phyloP scores from a whole-genome alignment of 2,888 invertebrate genomes.

The Drosophila tanythrix region DNA sequence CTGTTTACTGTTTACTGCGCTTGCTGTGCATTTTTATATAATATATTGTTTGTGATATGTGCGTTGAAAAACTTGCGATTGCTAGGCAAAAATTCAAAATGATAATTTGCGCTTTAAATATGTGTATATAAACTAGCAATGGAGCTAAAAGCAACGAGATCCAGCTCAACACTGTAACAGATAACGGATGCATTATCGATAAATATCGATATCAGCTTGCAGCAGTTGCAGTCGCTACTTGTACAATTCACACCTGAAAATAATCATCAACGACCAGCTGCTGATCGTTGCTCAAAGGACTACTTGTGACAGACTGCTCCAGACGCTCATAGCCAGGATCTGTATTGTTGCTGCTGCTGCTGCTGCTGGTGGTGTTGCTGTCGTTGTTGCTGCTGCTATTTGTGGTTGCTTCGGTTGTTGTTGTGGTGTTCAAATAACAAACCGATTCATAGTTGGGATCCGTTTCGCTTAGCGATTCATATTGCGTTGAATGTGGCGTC shows the following conservation, averaged over 20 bases:
- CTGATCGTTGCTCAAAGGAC: slow-evolving; percentile 63
- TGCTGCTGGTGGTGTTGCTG: slow-evolving; percentile 29
- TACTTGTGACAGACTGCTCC: slow-evolving; percentile 71
- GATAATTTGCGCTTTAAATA: neutral
- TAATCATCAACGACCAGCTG: slow-evolving; percentile 84
- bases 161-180: slow-evolving; percentile 55
- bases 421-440: slow-evolving; percentile 87
- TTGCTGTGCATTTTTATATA: slow-evolving; percentile 55
- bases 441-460: slow-evolving; percentile 94
- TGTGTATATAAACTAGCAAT: neutral
- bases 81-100: slow-evolving; percentile 63
- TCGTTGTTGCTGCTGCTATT: slow-evolving; percentile 48
- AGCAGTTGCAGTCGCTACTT: neutral
- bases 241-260: slow-evolving; percentile 83
- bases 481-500: slow-evolving; percentile 89
- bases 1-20: slow-evolving; percentile 12
- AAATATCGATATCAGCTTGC: neutral
- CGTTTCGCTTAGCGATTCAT: slow-evolving; percentile 92
- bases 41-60: slow-evolving; percentile 62
- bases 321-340: slow-evolving; percentile 89
- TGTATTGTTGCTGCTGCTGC: slow-evolving; percentile 70
- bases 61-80: slow-evolving; percentile 54
- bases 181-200: neutral
- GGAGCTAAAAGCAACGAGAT: slow-evolving; percentile 51
- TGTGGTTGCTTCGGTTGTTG: slow-evolving; percentile 28